Evolutionary conservation across 2,888 invertebrate genomes (phyloP).

Genomic region (Tribolium freemani): DNA sequence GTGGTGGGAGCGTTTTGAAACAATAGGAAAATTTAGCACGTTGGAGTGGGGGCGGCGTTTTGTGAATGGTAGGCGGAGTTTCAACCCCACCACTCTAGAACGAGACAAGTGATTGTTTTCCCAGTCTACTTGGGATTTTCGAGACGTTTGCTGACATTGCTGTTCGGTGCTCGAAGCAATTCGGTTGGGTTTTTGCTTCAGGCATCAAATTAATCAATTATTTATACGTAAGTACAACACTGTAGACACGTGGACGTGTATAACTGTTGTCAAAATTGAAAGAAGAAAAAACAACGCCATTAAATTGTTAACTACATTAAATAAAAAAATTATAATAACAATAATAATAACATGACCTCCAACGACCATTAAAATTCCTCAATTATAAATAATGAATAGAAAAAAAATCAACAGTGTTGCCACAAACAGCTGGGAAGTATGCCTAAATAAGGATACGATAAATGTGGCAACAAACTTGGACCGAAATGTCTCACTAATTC

Average conservation of each 20-base stretch:
- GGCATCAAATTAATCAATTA: background rate
- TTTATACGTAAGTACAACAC: no score
- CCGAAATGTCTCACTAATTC: background rate
- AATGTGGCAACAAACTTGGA: background rate
- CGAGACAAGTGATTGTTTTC: conserved; percentile 20
- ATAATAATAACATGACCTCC: background rate
- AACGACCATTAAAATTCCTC: conserved; percentile 15
- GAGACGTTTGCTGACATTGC: conserved; percentile 26
- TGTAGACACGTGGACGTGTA: no score
- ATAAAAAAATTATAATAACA: background rate
- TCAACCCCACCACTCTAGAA: conserved; percentile 8
- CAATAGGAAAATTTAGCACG: background rate
- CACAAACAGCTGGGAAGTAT: background rate
- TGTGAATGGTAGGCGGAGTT: conserved; percentile 11
- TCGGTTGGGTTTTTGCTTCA: conserved; percentile 22
- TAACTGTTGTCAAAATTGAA: no score
- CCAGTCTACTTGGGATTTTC: conserved; percentile 29
- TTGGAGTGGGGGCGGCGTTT: background rate
- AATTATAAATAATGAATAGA: background rate
- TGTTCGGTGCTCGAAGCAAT: conserved; percentile 31
- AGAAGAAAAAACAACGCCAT: no score
- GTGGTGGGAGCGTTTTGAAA: conserved; percentile 2
- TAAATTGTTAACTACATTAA: background rate
- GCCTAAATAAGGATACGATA: background rate
- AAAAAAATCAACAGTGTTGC: background rate